Evolutionary conservation across 2,888 invertebrate genomes (phyloP).

Genomic region (Cerastis rubricosa): DNA sequence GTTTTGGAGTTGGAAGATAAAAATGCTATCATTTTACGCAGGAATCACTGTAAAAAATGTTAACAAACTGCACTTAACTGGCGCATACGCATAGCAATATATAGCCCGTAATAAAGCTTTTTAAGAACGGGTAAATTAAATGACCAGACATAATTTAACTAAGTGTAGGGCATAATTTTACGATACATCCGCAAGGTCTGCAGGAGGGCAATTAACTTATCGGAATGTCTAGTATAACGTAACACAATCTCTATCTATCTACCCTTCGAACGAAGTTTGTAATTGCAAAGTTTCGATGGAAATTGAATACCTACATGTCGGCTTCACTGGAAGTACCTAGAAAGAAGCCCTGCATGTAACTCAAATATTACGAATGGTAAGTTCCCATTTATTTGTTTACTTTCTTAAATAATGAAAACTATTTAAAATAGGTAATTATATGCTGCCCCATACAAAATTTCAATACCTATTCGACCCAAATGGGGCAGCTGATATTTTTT

Average conservation of each 20-base stretch:
- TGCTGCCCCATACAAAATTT: too few species aligned
- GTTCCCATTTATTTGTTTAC: background rate
- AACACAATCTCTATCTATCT: background rate
- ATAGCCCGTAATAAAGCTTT: background rate
- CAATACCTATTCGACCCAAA: too few species aligned
- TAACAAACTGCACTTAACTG: background rate
- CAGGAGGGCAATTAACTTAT: conserved; percentile 6
- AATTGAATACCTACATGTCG: conserved; percentile 16
- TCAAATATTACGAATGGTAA: too few species aligned
- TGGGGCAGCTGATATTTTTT: too few species aligned
- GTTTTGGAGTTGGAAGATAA: conserved; percentile 36
- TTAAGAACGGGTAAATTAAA: background rate
- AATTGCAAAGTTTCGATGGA: conserved; percentile 22
- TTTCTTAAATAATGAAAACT: background rate
- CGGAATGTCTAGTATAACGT: conserved; percentile 18
- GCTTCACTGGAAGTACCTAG: background rate
- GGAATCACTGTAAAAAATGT: background rate
- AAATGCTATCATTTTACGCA: background rate
- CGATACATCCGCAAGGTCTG: background rate
- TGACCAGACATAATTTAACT: background rate
- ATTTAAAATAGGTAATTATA: background rate
- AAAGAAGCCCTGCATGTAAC: background rate
- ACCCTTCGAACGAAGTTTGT: conserved; percentile 12
- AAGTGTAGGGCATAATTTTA: background rate
- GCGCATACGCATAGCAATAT: background rate